Evolutionary conservation across 2,797 vertebrate species (phyloP).

Genomic region (Pseudotriccus pelzelni): DNA sequence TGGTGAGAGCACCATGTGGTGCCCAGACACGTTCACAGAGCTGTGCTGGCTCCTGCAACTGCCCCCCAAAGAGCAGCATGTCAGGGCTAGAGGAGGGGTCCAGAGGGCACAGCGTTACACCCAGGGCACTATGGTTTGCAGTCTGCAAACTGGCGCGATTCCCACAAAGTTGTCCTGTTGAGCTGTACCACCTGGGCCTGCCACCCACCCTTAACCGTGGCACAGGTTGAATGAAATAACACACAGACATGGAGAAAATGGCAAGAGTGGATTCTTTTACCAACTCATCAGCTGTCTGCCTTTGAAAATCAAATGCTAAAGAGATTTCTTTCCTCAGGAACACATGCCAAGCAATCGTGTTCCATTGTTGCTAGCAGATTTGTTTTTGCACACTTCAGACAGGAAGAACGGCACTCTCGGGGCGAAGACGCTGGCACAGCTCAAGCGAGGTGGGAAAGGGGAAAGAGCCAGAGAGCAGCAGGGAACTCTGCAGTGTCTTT

Average conservation of each 20-base stretch:
- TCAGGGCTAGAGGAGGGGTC: not conserved
- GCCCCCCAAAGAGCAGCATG: not conserved
- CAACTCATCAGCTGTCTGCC: not conserved
- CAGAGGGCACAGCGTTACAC: not conserved
- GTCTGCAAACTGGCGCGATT: not conserved
- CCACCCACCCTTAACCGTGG: not conserved
- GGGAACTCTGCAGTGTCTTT: not conserved
- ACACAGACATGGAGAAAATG: not conserved
- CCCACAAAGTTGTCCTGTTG: not conserved
- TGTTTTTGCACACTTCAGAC: not conserved
- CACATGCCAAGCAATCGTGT: not conserved
- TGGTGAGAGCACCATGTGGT: not conserved
- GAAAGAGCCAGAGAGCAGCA: not conserved
- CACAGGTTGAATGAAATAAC: not conserved
- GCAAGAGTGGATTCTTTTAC: not conserved
- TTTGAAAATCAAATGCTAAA: constrained; percentile 33
- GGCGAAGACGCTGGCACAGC: not conserved
- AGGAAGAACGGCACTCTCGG: not conserved
- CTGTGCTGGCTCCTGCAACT: not conserved
- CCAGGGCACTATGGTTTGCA: not conserved
- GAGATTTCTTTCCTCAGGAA: not conserved
- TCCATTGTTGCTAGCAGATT: constrained; percentile 25
- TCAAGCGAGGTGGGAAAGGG: not conserved
- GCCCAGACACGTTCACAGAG: not conserved
- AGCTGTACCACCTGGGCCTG: not conserved